These are phyloP conservation scores for Notothenia rossii DNA, from an alignment of 2,113 vertebrate genomes.

Conservation along the genomic window DNA sequence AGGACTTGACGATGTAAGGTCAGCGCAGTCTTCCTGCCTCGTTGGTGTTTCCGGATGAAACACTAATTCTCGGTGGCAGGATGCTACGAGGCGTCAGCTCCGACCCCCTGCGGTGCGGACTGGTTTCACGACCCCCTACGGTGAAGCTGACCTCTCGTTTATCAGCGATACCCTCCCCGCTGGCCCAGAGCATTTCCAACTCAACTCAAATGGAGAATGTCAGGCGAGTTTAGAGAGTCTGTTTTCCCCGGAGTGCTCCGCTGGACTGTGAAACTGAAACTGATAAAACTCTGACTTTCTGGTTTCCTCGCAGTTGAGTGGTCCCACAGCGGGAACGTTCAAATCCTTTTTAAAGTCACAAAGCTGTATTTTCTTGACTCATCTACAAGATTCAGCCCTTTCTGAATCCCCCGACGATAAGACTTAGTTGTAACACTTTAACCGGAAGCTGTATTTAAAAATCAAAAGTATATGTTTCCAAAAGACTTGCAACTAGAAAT, in stretches of 20 bases:
- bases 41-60: background rate
- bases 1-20: background rate
- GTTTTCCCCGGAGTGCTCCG: slow-evolving; percentile 29
- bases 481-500: too few species aligned
- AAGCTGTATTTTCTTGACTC: too few species aligned
- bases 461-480: too few species aligned
- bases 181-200: slow-evolving; percentile 11
- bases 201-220: slow-evolving; percentile 39
- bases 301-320: slow-evolving; percentile 5
- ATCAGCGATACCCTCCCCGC: slow-evolving; percentile 52
- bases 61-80: slow-evolving; percentile 29
- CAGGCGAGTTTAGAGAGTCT: slow-evolving; percentile 43
- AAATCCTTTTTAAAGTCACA: too few species aligned
- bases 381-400: too few species aligned
- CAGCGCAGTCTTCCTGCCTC: background rate
- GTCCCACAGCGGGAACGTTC: background rate
- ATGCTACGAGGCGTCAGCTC: background rate
- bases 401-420: too few species aligned
- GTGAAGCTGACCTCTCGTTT: slow-evolving; percentile 47
- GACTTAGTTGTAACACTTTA: too few species aligned
- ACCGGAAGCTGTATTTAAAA: too few species aligned
- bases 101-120: background rate
- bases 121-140: background rate
- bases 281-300: background rate
- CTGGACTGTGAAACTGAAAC: slow-evolving; percentile 42